These are phyloP conservation scores for Leuctra nigra DNA, from an alignment of 2,888 invertebrate species.

Conservation along the genomic window DNA sequence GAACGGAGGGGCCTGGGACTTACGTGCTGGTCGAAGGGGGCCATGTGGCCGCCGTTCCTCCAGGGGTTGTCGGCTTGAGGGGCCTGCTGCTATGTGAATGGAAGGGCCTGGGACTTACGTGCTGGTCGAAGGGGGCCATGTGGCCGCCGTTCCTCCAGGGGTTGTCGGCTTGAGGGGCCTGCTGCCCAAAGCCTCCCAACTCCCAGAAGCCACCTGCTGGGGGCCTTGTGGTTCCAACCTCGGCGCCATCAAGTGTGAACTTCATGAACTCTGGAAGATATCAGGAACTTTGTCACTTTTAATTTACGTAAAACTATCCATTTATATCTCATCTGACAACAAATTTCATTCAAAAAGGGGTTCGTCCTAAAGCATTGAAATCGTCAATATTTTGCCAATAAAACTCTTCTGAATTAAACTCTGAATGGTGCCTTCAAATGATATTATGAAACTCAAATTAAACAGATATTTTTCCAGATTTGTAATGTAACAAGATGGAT, in stretches of 20 bases:
- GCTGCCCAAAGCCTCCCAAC: constrained; percentile 35
- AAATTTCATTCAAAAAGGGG: no score
- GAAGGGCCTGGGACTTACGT: constrained; percentile 40
- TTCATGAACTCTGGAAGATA: constrained; percentile 31
- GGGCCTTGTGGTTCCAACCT: constrained; percentile 46
- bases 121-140: constrained; percentile 63
- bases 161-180: constrained; percentile 20
- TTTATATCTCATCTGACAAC: no score
- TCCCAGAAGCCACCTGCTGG: constrained; percentile 59
- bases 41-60: constrained; percentile 51
- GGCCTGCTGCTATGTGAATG: not conserved
- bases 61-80: constrained; percentile 36
- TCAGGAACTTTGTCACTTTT: no score
- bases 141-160: constrained; percentile 47
- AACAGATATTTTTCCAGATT: no score
- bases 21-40: constrained; percentile 63
- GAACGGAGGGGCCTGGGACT: not conserved
- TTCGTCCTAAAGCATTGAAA: no score
- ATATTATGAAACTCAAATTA: no score
- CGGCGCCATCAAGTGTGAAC: constrained; percentile 44
- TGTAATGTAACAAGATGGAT: no score
- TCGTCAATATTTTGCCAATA: no score
- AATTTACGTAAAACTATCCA: no score
- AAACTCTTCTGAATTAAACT: no score
- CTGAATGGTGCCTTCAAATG: no score